A percentile compares a stretch with the other conserved stretches of the same genome.
These are phyloP conservation scores for Graphium colonna DNA, from an alignment of 2,888 invertebrate genomes.

Conservation along the genomic window DNA sequence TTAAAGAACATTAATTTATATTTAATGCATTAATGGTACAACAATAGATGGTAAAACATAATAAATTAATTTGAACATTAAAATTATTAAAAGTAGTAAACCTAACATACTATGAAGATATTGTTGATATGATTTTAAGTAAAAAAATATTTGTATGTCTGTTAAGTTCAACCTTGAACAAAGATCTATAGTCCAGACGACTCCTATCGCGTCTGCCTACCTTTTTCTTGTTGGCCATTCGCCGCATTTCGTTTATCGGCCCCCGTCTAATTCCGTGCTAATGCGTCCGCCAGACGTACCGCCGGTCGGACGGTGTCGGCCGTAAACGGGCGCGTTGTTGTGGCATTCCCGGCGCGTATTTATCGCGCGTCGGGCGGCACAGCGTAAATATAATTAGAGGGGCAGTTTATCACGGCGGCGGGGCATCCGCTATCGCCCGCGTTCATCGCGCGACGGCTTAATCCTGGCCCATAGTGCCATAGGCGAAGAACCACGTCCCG, in stretches of 20 bases:
- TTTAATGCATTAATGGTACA: too few species aligned
- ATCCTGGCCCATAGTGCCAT: conserved; percentile 69
- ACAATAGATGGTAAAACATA: too few species aligned
- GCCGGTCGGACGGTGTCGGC: conserved; percentile 45
- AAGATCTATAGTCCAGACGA: too few species aligned
- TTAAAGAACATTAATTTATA: too few species aligned
- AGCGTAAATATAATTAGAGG: conserved; percentile 79
- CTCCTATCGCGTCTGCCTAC: too few species aligned
- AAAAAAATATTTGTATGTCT: too few species aligned
- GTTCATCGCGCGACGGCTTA: conserved; percentile 74
- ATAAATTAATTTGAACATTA: too few species aligned
- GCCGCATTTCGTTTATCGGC: neutral
- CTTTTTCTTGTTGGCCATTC: conserved; percentile 11
- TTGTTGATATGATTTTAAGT: too few species aligned
- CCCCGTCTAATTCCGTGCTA: conserved; percentile 49
- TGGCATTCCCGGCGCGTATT: conserved; percentile 63
- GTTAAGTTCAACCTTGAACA: too few species aligned
- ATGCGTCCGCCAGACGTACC: conserved; percentile 54
- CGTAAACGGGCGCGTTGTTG: conserved; percentile 61
- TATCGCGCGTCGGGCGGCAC: conserved; percentile 69
- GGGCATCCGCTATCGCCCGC: conserved; percentile 67
- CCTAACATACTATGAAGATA: too few species aligned
- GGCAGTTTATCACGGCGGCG: conserved; percentile 77
- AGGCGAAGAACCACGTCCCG: conserved; percentile 36
- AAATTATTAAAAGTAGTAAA: too few species aligned